Conservation (phyloP, 2,888 invertebrate genomes). For the Amaurobius ferox region DNA sequence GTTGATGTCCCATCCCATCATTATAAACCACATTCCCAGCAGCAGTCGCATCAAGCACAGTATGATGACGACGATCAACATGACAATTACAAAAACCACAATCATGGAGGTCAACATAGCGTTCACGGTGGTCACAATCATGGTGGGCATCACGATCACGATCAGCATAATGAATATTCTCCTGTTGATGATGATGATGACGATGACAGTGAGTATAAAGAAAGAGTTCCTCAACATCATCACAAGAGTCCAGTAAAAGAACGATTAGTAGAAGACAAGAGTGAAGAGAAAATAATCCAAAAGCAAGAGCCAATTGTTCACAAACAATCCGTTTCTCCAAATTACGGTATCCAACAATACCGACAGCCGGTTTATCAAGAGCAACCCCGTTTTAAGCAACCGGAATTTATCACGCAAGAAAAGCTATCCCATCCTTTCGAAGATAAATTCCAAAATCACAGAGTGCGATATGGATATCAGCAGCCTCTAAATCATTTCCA, state of each 20-base stretch:
- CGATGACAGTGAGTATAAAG: not conserved
- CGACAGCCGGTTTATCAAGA: conserved; percentile 1
- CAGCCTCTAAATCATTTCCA: not conserved
- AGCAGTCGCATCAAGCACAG: not conserved
- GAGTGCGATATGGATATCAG: not conserved
- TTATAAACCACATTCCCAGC: not conserved
- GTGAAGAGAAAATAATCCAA: not conserved
- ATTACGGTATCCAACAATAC: not conserved
- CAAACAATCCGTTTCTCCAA: not conserved
- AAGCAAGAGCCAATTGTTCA: not conserved
- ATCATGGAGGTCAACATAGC: not conserved
- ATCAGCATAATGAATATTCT: not conserved
- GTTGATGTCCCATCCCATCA: not conserved
- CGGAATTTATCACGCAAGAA: not conserved
- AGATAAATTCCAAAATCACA: not conserved
- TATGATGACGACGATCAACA: not conserved
- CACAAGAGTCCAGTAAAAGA: not conserved
- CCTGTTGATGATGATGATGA: not conserved
- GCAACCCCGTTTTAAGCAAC: not conserved
- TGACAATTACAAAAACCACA: not conserved
- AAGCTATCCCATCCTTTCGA: conserved; percentile 7
- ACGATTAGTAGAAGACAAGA: not conserved
- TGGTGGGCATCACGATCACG: not conserved
- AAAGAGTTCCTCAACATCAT: not conserved
- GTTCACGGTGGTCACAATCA: not conserved